Evolutionary conservation across 2,888 invertebrate genomes (phyloP).

Genomic region (Elysia crispata): DNA sequence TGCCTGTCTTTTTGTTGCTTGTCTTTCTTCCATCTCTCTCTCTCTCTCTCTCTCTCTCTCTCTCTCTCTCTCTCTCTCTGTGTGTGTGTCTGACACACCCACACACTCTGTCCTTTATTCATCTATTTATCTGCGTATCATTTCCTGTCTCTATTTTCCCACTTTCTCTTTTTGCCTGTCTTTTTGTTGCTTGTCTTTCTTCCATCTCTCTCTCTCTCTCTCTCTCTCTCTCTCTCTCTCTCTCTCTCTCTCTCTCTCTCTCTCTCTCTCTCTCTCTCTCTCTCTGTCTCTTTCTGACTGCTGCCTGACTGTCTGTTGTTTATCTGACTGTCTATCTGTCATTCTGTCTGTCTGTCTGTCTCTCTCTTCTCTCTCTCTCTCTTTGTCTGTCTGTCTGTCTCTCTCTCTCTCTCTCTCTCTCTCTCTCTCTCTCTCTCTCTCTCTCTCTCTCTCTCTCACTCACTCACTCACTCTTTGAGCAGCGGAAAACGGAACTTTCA

Average conservation of each 20-base stretch:
- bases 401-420: too few species aligned
- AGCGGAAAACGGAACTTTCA: too few species aligned
- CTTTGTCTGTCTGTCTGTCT: background rate
- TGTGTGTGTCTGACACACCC: background rate
- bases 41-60: background rate
- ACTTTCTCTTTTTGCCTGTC: too few species aligned
- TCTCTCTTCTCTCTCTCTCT: background rate
- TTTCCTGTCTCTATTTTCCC: too few species aligned
- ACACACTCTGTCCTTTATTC: background rate
- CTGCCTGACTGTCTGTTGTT: background rate
- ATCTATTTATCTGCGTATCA: background rate
- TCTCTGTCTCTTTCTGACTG: background rate
- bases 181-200: too few species aligned
- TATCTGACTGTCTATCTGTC: conserved; percentile 1
- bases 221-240: background rate
- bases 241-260: conserved; percentile 15
- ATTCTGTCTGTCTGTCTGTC: background rate
- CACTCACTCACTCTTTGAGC: too few species aligned
- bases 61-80: background rate
- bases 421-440: too few species aligned
- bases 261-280: background rate
- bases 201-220: background rate
- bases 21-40: too few species aligned
- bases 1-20: too few species aligned
- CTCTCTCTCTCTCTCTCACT: too few species aligned